These are phyloP conservation scores for Drosophila busckii DNA, from an alignment of 1,140 invertebrate species.

Conservation along the genomic window DNA sequence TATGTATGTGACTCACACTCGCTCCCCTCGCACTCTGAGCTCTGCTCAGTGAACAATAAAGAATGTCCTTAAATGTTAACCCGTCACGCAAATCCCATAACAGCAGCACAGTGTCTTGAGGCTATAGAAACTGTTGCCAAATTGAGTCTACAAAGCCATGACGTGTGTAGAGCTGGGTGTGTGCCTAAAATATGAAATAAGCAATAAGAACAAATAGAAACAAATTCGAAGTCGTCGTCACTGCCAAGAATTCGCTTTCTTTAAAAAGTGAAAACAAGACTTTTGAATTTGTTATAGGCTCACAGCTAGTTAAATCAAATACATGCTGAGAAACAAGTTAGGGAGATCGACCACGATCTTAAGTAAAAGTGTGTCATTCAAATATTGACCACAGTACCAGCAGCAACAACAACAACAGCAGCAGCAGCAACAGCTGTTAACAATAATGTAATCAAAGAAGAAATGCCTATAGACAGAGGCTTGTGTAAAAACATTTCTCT, in stretches of 20 bases:
- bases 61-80: conserved; percentile 39
- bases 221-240: background rate
- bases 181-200: conserved; percentile 1
- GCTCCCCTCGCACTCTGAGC: background rate
- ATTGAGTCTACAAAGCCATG: too few species aligned
- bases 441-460: conserved; percentile 5
- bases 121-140: background rate
- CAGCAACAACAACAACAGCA: background rate
- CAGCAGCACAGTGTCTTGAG: background rate
- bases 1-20: background rate
- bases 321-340: background rate
- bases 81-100: conserved; percentile 30
- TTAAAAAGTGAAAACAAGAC: too few species aligned
- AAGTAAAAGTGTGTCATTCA: conserved; percentile 38
- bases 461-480: too few species aligned
- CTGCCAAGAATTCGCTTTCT: too few species aligned
- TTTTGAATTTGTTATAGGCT: too few species aligned
- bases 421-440: conserved; percentile 5
- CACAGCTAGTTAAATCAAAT: too few species aligned
- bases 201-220: background rate
- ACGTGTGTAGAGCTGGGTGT: conserved; percentile 1
- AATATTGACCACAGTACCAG: conserved; percentile 38
- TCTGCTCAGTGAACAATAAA: conserved; percentile 5
- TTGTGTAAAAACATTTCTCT: too few species aligned
- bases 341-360: background rate